phyloP scores from a whole-genome alignment of 2,888 invertebrate species.

The Agriopis marginaria region DNA sequence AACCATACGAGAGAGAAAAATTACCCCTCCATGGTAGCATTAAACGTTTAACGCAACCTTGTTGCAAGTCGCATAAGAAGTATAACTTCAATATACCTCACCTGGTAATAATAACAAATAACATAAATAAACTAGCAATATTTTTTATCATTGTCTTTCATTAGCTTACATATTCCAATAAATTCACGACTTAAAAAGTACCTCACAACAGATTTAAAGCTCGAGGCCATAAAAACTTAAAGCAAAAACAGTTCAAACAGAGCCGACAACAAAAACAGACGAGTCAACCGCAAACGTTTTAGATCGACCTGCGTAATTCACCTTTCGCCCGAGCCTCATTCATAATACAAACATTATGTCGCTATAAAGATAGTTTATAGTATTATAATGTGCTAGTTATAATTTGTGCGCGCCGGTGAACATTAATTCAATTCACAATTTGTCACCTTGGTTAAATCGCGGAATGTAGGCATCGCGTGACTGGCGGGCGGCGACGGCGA shows the following conservation, averaged over 20 bases:
- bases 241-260: slow-evolving; percentile 22
- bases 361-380: slow-evolving; percentile 51
- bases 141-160: no score
- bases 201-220: background rate
- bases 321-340: slow-evolving; percentile 28
- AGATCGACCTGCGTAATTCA: slow-evolving; percentile 23
- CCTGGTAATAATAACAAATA: no score
- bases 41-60: no score
- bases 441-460: slow-evolving; percentile 77
- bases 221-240: slow-evolving; percentile 14
- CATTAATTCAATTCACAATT: slow-evolving; percentile 82
- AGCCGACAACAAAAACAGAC: slow-evolving; percentile 24
- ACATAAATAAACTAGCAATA: no score
- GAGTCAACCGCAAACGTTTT: slow-evolving; percentile 27
- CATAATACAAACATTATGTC: slow-evolving; percentile 39
- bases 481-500: slow-evolving; percentile 55
- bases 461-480: slow-evolving; percentile 82
- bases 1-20: no score
- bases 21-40: no score
- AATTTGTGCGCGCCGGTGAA: slow-evolving; percentile 69
- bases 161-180: no score
- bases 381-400: slow-evolving; percentile 62
- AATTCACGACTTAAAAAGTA: slow-evolving; percentile 8
- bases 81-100: no score
- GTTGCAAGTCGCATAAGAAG: no score